Conservation (phyloP, 2,113 vertebrate species). For the Dasyprocta punctata region DNA sequence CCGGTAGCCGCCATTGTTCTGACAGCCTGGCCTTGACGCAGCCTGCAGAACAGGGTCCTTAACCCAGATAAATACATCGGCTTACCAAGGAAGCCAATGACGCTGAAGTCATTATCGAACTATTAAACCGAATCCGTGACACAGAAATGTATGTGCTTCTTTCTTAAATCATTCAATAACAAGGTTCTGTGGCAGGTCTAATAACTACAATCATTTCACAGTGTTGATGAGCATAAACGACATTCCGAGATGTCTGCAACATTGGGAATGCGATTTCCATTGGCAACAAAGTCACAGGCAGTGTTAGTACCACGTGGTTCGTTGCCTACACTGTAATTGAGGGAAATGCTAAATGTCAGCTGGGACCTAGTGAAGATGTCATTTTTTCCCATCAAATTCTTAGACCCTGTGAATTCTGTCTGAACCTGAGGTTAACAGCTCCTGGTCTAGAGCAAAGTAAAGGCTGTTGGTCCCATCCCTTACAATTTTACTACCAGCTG, state of each 20-base stretch:
- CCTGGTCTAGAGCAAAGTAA: not conserved
- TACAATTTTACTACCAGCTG: not conserved
- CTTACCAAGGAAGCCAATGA: slow-evolving; percentile 13
- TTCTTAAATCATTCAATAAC: slow-evolving; percentile 23
- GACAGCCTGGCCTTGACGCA: slow-evolving; percentile 27
- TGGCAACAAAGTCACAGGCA: not conserved
- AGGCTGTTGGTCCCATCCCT: not conserved
- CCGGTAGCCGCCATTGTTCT: slow-evolving; percentile 36
- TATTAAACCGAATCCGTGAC: slow-evolving; percentile 30
- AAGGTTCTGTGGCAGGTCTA: not conserved
- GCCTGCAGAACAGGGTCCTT: slow-evolving; percentile 40
- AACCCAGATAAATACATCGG: not conserved
- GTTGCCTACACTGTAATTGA: not conserved
- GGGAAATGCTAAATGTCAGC: slow-evolving; percentile 45
- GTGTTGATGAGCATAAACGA: not conserved
- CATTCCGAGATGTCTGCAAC: slow-evolving; percentile 11
- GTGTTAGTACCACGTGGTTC: not conserved
- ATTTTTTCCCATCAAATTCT: not conserved
- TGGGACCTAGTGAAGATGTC: slow-evolving; percentile 14
- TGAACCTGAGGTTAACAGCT: slow-evolving; percentile 33
- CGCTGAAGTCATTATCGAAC: slow-evolving; percentile 36
- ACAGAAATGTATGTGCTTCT: not conserved
- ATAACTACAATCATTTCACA: not conserved
- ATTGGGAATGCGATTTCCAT: not conserved
- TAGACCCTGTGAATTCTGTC: not conserved